These are phyloP conservation scores for Gavia stellata DNA, from an alignment of 2,113 vertebrate genomes.

Conservation along the genomic window DNA sequence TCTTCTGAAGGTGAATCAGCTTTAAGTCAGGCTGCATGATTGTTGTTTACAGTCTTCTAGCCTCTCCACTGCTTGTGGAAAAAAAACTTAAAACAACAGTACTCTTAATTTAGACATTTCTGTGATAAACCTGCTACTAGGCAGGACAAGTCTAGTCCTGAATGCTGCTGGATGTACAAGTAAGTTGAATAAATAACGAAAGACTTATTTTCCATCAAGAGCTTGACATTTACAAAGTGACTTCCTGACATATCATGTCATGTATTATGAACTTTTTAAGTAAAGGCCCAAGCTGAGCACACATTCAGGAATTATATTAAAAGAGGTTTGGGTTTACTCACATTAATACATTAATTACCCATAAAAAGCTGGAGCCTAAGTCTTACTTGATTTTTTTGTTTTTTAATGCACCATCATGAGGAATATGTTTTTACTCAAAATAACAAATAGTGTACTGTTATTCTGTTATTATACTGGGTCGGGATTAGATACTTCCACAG, in stretches of 20 bases:
- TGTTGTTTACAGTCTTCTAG: not conserved
- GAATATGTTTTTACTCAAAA: not conserved
- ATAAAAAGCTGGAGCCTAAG: not conserved
- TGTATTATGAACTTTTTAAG: not conserved
- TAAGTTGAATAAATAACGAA: not conserved
- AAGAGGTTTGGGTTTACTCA: not conserved
- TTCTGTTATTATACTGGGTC: not conserved
- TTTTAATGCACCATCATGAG: not conserved
- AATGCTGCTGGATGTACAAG: not conserved
- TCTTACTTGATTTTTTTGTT: not conserved
- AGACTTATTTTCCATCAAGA: conserved; percentile 7
- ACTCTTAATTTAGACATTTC: not conserved
- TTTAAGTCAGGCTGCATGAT: not conserved
- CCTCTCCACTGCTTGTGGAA: not conserved
- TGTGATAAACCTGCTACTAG: not conserved
- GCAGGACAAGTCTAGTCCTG: not conserved
- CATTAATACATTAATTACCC: not conserved
- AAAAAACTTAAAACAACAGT: not conserved
- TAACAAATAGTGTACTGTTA: not conserved
- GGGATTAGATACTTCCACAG: not conserved
- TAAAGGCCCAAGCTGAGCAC: not conserved
- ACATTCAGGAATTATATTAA: not conserved
- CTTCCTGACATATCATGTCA: not conserved
- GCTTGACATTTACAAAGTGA: not conserved
- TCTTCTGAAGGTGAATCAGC: not conserved